A percentile compares a stretch with the other conserved stretches of the same genome.
These are phyloP conservation scores for Procambarus virginalis DNA, from an alignment of 1,140 invertebrate genomes.

Conservation along the genomic window DNA sequence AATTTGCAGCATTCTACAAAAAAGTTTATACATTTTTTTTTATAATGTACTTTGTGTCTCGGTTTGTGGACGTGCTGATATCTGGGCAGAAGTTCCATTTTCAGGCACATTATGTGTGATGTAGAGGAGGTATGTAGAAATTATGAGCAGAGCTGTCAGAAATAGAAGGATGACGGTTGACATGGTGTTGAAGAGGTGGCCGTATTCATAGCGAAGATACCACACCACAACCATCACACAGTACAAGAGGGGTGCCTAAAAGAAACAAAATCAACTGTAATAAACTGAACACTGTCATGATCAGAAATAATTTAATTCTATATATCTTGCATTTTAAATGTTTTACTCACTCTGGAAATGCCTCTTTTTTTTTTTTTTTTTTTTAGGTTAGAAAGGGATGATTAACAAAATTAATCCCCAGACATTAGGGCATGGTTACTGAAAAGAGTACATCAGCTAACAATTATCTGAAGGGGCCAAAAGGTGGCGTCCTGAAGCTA, in stretches of 20 bases:
- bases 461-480: too few species aligned
- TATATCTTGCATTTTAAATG: too few species aligned
- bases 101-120: slow-evolving; percentile 51
- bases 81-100: slow-evolving; percentile 18
- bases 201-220: slow-evolving; percentile 65
- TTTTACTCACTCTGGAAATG: too few species aligned
- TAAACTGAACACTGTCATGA: neutral
- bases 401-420: too few species aligned
- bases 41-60: slow-evolving; percentile 12
- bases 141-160: slow-evolving; percentile 60
- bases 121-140: slow-evolving; percentile 62
- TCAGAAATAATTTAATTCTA: too few species aligned
- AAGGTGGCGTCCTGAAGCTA: too few species aligned
- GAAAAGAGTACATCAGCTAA: too few species aligned
- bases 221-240: slow-evolving; percentile 64
- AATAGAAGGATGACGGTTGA: slow-evolving; percentile 67
- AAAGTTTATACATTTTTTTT: neutral
- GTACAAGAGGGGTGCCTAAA: slow-evolving; percentile 60
- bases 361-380: too few species aligned
- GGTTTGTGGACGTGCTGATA: slow-evolving; percentile 13
- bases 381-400: too few species aligned
- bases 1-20: neutral
- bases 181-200: slow-evolving; percentile 66
- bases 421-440: too few species aligned
- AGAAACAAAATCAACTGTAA: neutral